Conservation (phyloP, 2,113 vertebrate species). For the Petroica traversi region DNA sequence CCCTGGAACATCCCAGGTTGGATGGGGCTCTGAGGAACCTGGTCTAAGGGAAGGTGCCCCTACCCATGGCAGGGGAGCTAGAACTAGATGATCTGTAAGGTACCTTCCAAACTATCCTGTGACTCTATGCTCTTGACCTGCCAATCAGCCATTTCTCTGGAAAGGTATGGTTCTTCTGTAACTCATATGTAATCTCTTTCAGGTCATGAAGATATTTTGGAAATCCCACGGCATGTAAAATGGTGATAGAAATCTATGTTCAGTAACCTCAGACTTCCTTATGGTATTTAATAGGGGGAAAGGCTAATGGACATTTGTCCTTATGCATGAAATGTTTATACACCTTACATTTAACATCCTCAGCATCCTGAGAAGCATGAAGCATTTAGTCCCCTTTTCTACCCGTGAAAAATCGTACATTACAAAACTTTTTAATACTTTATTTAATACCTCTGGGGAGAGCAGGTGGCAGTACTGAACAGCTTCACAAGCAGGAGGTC, state of each 20-base stretch:
- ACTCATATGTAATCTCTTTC: background rate
- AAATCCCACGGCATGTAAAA: background rate
- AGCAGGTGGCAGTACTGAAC: background rate
- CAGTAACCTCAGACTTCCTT: background rate
- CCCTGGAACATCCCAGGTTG: background rate
- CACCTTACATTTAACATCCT: background rate
- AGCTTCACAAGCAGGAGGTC: background rate
- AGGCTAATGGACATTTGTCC: background rate
- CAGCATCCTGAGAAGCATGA: background rate
- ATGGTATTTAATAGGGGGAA: background rate
- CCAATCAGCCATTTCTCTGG: background rate
- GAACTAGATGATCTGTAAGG: background rate
- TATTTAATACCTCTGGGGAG: background rate
- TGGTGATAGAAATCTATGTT: background rate
- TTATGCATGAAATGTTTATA: rapidly evolving
- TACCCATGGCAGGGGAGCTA: rapidly evolving
- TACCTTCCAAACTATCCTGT: background rate
- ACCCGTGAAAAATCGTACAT: background rate
- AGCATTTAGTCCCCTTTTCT: background rate
- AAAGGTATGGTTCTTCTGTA: background rate
- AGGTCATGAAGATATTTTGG: background rate
- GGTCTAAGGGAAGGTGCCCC: background rate
- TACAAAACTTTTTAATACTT: background rate
- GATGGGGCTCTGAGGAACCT: background rate
- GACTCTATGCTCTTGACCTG: background rate